Conservation (phyloP, 1,140 invertebrate species). For the Pseudomyrmex flavicornis region DNA sequence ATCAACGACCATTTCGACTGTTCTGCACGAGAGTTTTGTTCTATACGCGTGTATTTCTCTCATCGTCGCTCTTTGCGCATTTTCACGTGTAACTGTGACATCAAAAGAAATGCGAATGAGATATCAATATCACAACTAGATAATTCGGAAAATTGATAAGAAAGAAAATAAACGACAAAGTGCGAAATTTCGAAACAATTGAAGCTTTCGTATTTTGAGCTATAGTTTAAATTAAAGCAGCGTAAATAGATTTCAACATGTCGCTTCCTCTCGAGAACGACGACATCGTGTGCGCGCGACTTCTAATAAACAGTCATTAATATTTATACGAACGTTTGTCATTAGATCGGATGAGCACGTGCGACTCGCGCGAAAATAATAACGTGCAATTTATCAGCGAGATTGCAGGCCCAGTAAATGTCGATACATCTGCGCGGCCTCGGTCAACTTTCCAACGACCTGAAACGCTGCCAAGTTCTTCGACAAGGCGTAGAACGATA, state of each 20-base stretch:
- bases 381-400: conserved; percentile 68
- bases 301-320: conserved; percentile 43
- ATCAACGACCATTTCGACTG: not conserved
- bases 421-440: conserved; percentile 66
- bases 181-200: not conserved
- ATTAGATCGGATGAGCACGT: conserved; percentile 56
- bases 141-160: not conserved
- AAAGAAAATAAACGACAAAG: not conserved
- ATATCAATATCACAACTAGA: not conserved
- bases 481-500: conserved; percentile 59
- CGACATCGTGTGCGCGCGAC: not conserved
- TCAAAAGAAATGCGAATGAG: not conserved
- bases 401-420: conserved; percentile 63
- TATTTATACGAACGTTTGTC: conserved; percentile 39
- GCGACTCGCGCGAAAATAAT: conserved; percentile 64
- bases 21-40: not conserved
- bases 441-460: conserved; percentile 70
- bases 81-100: not conserved
- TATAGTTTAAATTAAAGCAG: not conserved
- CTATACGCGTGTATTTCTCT: not conserved
- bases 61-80: not conserved
- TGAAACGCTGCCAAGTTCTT: conserved; percentile 73
- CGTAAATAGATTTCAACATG: no score
- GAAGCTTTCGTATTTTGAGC: not conserved
- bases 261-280: not conserved